Evolutionary conservation across 1,140 invertebrate species (phyloP), one percentile per base, ranked within the genome.

Genomic region (Hylyphantes graminicola): DNA sequence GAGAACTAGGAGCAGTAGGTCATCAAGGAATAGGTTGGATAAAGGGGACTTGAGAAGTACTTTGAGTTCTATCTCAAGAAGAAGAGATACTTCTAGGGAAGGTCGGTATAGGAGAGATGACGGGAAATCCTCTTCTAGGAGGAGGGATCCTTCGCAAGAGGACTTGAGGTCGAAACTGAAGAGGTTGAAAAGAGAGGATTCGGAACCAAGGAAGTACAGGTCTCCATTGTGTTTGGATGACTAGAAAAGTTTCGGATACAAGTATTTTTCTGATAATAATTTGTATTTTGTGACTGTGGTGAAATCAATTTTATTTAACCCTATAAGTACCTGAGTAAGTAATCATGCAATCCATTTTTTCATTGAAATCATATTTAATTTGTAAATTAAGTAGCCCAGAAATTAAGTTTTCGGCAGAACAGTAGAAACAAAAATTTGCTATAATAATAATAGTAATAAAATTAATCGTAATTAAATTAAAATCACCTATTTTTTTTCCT

Each of bases 91-190:
- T 15, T 19, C n/a, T 54, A 1, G 55, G 15, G 59, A 63, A 35
- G 35, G 35, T 35, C 35, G 35, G 5, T 35, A 76, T 48, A 53
- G 51, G n/a, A 19, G 15, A 7, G 9, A 15, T 4, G 10, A 21
- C n/a, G 7, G 5, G 4, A n/a, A 35, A 19, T 74, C 57, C 53
- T 13, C 2, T 15, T 0, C 48, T 12, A 76, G 6, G 63, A 48
- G 12, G n/a, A 67, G 7, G 15, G 7, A 73, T n/a, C 9, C 7
- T 15, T 19, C n/a, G 15, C 3, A 68, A 19, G 59, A 63, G 9
- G 79, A 81, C 73, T 53, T 81, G 48, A 67, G 79, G 15, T 73
- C 68, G 8, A 81, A 70, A 63, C 61, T 81, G n/a, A 73, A 73
- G 19, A 73, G 57, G 64, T 63, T 64, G 48, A 81, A 54, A 35